Conservation (phyloP, 2,888 invertebrate genomes). For the Falcaria lacertinaria region DNA sequence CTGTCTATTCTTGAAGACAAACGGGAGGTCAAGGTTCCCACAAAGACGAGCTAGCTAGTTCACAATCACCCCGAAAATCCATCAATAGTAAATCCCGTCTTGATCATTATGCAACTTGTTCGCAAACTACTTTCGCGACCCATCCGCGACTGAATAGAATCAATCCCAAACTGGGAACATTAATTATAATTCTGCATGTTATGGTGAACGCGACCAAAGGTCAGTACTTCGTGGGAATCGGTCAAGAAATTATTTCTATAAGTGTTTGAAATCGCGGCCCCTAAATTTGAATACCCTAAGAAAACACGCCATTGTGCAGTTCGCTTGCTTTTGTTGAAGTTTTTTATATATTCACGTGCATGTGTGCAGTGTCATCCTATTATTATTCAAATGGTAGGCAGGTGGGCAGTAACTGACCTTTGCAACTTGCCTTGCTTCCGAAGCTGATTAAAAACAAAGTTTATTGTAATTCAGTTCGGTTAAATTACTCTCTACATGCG, state of each 20-base stretch:
- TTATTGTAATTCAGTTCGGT: not conserved
- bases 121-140: conserved; percentile 46
- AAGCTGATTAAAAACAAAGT: not conserved
- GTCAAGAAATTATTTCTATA: conserved; percentile 40
- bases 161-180: conserved; percentile 49
- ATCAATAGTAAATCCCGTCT: conserved; percentile 74
- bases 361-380: conserved; percentile 57
- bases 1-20: conserved; percentile 20
- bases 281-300: conserved; percentile 76
- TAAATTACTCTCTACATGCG: no score
- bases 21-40: conserved; percentile 48
- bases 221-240: conserved; percentile 75
- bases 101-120: conserved; percentile 53
- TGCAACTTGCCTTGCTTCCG: conserved; percentile 2
- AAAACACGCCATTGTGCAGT: conserved; percentile 60
- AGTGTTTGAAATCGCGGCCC: conserved; percentile 63
- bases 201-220: conserved; percentile 61
- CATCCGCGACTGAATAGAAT: conserved; percentile 61
- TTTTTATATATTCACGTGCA: conserved; percentile 64
- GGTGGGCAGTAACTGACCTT: conserved; percentile 67
- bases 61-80: conserved; percentile 56
- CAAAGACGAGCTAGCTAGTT: conserved; percentile 60
- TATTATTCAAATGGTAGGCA: conserved; percentile 67
- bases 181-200: conserved; percentile 73
- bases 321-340: conserved; percentile 54